Evolutionary conservation across 2,113 vertebrate species (phyloP).

Genomic region (Chionomys nivalis): DNA sequence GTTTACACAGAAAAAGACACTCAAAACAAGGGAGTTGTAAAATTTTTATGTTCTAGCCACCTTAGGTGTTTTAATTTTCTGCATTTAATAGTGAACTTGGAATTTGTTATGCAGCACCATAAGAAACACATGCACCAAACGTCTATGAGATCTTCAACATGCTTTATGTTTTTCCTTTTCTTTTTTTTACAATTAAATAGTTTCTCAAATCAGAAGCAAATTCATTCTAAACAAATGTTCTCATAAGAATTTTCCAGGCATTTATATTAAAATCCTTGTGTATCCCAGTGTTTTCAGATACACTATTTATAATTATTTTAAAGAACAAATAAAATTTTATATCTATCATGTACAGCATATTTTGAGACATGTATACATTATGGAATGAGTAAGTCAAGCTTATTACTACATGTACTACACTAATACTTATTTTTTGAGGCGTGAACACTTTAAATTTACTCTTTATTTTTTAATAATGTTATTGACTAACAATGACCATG

Average conservation of each 20-base stretch:
- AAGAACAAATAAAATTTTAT: neutral
- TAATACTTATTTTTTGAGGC: neutral
- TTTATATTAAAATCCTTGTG: neutral
- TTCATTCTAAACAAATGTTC: slow-evolving; percentile 7
- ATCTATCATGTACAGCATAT: neutral
- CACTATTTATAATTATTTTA: slow-evolving; percentile 28
- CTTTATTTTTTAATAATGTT: neutral
- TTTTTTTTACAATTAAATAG: neutral
- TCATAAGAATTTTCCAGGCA: slow-evolving; percentile 43
- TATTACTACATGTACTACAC: neutral
- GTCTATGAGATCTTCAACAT: neutral
- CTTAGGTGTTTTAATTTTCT: slow-evolving; percentile 14
- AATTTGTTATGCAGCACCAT: neutral
- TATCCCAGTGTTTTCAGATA: neutral
- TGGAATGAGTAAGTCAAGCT: neutral
- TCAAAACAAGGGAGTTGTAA: slow-evolving; percentile 28
- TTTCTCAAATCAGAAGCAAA: slow-evolving; percentile 60
- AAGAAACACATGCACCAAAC: neutral
- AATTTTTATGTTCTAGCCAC: neutral
- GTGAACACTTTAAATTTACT: neutral
- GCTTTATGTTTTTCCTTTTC: neutral
- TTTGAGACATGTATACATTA: neutral
- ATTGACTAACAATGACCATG: neutral
- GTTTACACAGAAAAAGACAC: slow-evolving; percentile 29
- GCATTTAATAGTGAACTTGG: slow-evolving; percentile 10